These are phyloP conservation scores for Cylloceria caligata DNA, from an alignment of 2,888 invertebrate species.

Conservation along the genomic window DNA sequence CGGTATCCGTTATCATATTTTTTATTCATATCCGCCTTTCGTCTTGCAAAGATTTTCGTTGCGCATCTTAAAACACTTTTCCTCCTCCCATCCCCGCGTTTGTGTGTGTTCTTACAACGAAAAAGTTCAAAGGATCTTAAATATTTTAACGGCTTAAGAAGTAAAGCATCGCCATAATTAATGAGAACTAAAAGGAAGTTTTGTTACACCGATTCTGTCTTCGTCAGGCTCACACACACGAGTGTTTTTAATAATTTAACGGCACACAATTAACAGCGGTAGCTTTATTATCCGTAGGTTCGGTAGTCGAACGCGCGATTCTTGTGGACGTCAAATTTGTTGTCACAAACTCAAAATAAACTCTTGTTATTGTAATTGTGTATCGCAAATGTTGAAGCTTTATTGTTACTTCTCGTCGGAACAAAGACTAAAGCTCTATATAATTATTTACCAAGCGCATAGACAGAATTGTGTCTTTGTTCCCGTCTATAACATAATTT, in stretches of 20 bases:
- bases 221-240: slow-evolving; percentile 32
- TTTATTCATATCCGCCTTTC: slow-evolving; percentile 17
- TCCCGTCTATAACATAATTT: not conserved
- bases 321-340: slow-evolving; percentile 4
- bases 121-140: slow-evolving; percentile 34
- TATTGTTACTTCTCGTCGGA: slow-evolving; percentile 13
- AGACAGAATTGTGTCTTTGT: not conserved
- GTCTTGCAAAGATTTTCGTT: too few species aligned
- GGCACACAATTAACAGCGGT: slow-evolving; percentile 47
- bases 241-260: slow-evolving; percentile 56
- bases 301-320: not conserved
- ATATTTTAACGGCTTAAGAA: slow-evolving; percentile 56
- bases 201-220: slow-evolving; percentile 53
- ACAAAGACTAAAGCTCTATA: not conserved
- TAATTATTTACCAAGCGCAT: slow-evolving; percentile 12
- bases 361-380: slow-evolving; percentile 46
- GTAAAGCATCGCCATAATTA: slow-evolving; percentile 52
- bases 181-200: slow-evolving; percentile 37
- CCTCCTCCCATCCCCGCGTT: not conserved
- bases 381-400: slow-evolving; percentile 10
- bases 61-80: not conserved
- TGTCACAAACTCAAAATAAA: too few species aligned
- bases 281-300: slow-evolving; percentile 38
- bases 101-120: not conserved
- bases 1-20: slow-evolving; percentile 36